Evolutionary conservation across 2,888 invertebrate species (phyloP), one percentile per base, ranked within the genome.

Genomic region (Anagyrus pseudococci): DNA sequence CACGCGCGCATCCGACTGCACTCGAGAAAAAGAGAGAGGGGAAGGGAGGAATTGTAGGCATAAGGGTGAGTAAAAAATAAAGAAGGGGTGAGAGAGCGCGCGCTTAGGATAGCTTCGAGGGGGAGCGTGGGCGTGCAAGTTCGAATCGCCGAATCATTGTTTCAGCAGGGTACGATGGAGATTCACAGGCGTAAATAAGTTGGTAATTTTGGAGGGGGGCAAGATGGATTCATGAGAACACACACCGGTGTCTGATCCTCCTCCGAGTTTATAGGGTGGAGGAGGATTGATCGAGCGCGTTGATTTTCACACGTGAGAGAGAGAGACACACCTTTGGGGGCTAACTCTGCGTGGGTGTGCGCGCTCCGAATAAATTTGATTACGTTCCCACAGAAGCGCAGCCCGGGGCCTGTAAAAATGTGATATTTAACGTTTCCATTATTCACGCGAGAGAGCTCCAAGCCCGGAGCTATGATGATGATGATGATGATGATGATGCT

Each of bases 301-400:
- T 63, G 58, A 55, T 63, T 63, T 63, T 63, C 58, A 58, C 63
- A 58, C 63, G 58, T 55, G 29, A 37, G 33, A n/a, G n/a, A n/a
- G n/a, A n/a, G n/a, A n/a, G n/a, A n/a, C 23, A 33, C 22, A 22
- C 52, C 13, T 40, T 37, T 10, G 22, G 4, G 40, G 20, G 23
- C 2, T 37, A 37, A 37, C 13, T 37, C 33, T 29, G 10, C 33
- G 33, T 8, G 33, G 13, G 33, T 37, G 29, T 29, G 10, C 33
- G 33, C 10, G 33, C 8, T 37, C 3, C 23, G 22, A 10, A 41
- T 49, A 49, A 43, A 55, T 49, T 44, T 43, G 44, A 55, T 49
- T 55, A n/a, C 55, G 49, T 57, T 62, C 52, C 52, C 57, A 62
- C 57, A 46, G 47, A 26, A 10, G 29, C n/a, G 26, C 15, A 33